phyloP scores from a whole-genome alignment of 1,140 invertebrate species.

The Drosophila micromelanica region DNA sequence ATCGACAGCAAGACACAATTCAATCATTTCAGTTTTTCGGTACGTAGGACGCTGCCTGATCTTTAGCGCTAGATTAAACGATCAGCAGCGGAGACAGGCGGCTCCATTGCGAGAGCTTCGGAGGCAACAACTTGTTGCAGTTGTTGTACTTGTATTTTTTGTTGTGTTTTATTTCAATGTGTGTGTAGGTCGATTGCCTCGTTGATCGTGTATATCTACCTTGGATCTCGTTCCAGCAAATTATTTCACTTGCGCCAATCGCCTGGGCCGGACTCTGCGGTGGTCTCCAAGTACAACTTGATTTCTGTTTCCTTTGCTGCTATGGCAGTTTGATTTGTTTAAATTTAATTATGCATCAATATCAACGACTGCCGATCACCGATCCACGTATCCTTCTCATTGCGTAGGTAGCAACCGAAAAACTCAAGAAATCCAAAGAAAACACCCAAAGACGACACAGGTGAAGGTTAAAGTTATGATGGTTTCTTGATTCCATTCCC shows the following conservation, averaged over 20 bases:
- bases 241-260: conserved; percentile 71
- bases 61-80: conserved; percentile 82
- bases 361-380: conserved; percentile 60
- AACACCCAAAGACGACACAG: conserved; percentile 7
- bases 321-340: conserved; percentile 82
- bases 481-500: conserved; percentile 13
- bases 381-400: conserved; percentile 16
- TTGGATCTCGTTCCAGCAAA: conserved; percentile 60
- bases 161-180: conserved; percentile 37
- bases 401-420: conserved; percentile 52
- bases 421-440: conserved; percentile 7
- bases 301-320: conserved; percentile 77
- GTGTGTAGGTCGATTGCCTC: conserved; percentile 59
- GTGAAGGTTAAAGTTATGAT: conserved; percentile 26
- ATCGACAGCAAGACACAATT: conserved; percentile 82
- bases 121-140: conserved; percentile 12
- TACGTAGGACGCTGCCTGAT: conserved; percentile 69
- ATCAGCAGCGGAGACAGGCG: conserved; percentile 47
- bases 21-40: conserved; percentile 71
- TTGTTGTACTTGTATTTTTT: conserved; percentile 53
- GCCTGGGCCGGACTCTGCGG: conserved; percentile 44
- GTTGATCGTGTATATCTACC: conserved; percentile 14
- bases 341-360: conserved; percentile 83
- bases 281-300: conserved; percentile 80
- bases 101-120: conserved; percentile 7